These are phyloP conservation scores for Bombyx mandarina DNA, from an alignment of 1,140 invertebrate genomes.

Conservation along the genomic window DNA sequence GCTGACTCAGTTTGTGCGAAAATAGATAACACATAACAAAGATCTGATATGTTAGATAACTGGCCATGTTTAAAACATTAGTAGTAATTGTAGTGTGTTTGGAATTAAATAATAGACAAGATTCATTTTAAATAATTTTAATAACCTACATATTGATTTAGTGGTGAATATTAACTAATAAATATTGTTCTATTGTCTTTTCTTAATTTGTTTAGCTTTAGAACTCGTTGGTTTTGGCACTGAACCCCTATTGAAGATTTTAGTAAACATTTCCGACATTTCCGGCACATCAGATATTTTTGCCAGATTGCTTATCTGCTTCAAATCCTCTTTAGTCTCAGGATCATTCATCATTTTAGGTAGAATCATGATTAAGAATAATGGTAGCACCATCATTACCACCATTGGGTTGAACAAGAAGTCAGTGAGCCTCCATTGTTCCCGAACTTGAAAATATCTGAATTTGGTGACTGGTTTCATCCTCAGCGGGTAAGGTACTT, in stretches of 20 bases:
- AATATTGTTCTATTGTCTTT: constrained; percentile 70
- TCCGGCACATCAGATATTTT: constrained; percentile 89
- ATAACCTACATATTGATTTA: constrained; percentile 6
- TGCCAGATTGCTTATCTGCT: constrained; percentile 86
- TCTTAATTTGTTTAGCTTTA: constrained; percentile 79
- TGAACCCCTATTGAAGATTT: constrained; percentile 78
- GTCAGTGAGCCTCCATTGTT: constrained; percentile 94
- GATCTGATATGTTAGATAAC: no score
- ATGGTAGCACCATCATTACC: constrained; percentile 95
- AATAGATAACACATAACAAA: no score
- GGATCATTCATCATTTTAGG: constrained; percentile 98
- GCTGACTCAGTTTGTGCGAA: no score
- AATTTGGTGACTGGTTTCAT: constrained; percentile 86
- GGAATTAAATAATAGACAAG: not conserved
- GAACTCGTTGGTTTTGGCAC: constrained; percentile 70
- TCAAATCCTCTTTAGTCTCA: constrained; percentile 94
- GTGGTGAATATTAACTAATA: constrained; percentile 19
- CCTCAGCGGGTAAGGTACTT: constrained; percentile 92
- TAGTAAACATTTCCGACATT: constrained; percentile 91
- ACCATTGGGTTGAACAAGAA: constrained; percentile 98
- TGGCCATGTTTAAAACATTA: no score
- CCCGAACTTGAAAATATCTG: constrained; percentile 93
- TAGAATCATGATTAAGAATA: constrained; percentile 91
- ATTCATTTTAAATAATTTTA: not conserved
- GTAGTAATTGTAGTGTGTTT: no score